Percentiles rank a stretch among this genome's conserved stretches.
phyloP scores from a whole-genome alignment of 2,888 invertebrate species.

The Bombylius discolor region DNA sequence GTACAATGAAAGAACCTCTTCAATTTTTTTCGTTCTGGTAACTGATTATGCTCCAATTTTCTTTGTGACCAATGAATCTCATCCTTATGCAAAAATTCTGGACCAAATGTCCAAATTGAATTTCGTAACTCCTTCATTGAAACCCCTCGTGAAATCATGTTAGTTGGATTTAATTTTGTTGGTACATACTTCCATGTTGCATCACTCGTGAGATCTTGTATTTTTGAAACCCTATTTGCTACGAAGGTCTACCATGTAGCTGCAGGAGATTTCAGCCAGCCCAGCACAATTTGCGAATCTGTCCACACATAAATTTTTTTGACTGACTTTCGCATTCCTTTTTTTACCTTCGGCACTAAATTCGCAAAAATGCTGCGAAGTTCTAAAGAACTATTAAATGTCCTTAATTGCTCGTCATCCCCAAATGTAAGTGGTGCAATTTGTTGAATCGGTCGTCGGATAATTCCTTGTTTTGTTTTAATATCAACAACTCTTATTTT shows the following conservation, averaged over 20 bases:
- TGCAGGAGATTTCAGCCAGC: conserved; percentile 11
- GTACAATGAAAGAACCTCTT: too few relatives aligned
- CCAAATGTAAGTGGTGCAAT: too few relatives aligned
- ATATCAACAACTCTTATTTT: too few relatives aligned
- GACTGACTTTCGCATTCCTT: conserved; percentile 3
- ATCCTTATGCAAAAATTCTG: neutral
- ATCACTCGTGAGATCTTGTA: conserved; percentile 5
- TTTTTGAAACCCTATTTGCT: conserved; percentile 16
- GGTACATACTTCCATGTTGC: conserved; percentile 11
- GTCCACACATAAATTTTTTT: conserved; percentile 12
- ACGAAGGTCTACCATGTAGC: conserved; percentile 12
- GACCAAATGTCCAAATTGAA: neutral
- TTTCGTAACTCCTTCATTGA: conserved; percentile 4
- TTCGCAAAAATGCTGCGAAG: too few relatives aligned
- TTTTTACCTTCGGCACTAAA: conserved; percentile 10
- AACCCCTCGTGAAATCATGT: conserved; percentile 14
- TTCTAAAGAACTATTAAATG: too few relatives aligned
- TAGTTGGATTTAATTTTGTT: conserved; percentile 13
- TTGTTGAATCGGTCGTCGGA: too few relatives aligned
- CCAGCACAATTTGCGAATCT: conserved; percentile 14
- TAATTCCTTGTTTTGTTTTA: too few relatives aligned
- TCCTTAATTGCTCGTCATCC: too few relatives aligned
- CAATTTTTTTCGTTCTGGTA: neutral
- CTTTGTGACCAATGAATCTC: neutral
- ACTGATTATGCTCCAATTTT: neutral